phyloP scores from a whole-genome alignment of 2,113 vertebrate genomes.

The Dromiciops gliroides region DNA sequence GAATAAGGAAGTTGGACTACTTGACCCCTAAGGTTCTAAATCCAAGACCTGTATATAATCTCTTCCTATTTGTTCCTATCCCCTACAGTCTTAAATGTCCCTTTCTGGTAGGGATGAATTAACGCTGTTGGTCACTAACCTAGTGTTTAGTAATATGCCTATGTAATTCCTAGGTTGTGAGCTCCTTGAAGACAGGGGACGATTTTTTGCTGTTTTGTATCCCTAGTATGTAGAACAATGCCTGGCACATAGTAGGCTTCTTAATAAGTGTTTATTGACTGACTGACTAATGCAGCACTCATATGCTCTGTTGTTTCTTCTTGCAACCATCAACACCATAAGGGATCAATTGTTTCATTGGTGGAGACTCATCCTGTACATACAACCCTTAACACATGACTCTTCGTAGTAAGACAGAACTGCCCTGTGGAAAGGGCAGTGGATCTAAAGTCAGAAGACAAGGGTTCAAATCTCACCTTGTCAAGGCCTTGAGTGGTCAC shows the following conservation, averaged over 20 bases:
- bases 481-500: too few species aligned
- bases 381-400: not conserved
- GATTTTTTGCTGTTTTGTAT: not conserved
- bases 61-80: not conserved
- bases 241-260: not conserved
- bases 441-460: not conserved
- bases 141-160: not conserved
- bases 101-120: not conserved
- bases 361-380: not conserved
- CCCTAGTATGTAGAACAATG: not conserved
- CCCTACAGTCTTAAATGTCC: too few species aligned
- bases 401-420: not conserved
- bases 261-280: not conserved
- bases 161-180: not conserved
- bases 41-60: not conserved
- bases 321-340: not conserved
- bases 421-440: not conserved
- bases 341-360: not conserved
- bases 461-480: not conserved
- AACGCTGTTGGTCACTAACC: not conserved
- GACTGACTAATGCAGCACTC: not conserved
- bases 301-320: not conserved
- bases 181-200: not conserved
- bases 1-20: not conserved
- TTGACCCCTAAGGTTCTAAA: not conserved